A percentile compares a stretch with the other conserved stretches of the same genome.
Conservation (phyloP, 2,888 invertebrate genomes). For the Germaria angustata region DNA sequence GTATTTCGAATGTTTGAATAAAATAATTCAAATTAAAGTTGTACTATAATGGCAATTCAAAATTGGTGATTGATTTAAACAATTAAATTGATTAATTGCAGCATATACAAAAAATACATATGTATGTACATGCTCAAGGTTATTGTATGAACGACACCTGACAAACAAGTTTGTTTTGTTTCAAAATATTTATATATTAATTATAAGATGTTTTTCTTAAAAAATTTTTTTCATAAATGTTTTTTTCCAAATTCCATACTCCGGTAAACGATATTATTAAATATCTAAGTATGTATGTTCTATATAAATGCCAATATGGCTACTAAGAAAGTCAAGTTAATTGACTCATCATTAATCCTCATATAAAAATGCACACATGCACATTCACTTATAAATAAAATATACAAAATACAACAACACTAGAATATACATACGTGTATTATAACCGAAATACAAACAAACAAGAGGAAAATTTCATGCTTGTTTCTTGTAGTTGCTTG, state of each 20-base stretch:
- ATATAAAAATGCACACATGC: constrained; percentile 30
- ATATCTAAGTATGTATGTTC: not conserved
- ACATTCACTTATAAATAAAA: not conserved
- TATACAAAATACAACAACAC: not conserved
- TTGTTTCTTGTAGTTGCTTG: not conserved
- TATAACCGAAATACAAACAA: not conserved
- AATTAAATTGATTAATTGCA: constrained; percentile 55
- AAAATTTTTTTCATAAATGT: constrained; percentile 3
- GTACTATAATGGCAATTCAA: constrained; percentile 34
- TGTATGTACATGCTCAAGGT: constrained; percentile 54
- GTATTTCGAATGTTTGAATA: constrained; percentile 50
- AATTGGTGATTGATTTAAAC: constrained; percentile 54
- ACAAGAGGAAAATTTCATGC: not conserved
- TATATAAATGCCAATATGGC: constrained; percentile 76
- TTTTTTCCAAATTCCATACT: not conserved
- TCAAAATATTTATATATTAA: constrained; percentile 41
- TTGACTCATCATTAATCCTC: constrained; percentile 77
- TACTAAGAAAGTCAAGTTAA: constrained; percentile 77
- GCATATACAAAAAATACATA: not conserved
- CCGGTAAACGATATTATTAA: constrained; percentile 12
- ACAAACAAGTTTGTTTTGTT: constrained; percentile 47
- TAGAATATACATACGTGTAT: not conserved
- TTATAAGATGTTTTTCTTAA: constrained; percentile 13
- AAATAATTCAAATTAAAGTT: constrained; percentile 48
- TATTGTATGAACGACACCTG: constrained; percentile 27